Evolutionary conservation across 2,113 vertebrate genomes (phyloP), one percentile per base, ranked within the genome.

Genomic region (Eidolon helvum): DNA sequence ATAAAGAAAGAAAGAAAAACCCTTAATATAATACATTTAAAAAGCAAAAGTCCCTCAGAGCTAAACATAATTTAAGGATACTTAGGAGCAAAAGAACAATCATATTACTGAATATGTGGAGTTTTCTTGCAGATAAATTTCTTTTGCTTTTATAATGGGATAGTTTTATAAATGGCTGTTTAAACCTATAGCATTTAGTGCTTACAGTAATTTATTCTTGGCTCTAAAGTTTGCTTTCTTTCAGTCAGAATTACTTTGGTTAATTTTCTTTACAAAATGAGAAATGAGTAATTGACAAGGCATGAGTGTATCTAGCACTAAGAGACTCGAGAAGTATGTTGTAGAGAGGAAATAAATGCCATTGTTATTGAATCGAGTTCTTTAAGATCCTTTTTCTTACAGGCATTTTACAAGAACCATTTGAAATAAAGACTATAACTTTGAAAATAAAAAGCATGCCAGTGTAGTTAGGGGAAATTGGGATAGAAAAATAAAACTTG

Each of bases 231-330:
- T 90, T 92, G 65, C 66, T 90, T 88, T 91, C 50, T 87, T 45
- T 43, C 43, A 55, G 15, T 96, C 57, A 84, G 63, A 80, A 75
- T 92, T 65, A 79, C 77, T 90, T 92, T 94, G 53, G 79, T 96
- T 97, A 92, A 75, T 95, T 97, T 97, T 92, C 74, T 96, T 94
- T 95, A 65, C 59, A 63, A 50, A 95, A 80, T 61, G 80, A 80
- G 69, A 69, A 96, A 71, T 85, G 79, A 96, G 77, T 97, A 95
- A 92, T 80, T 75, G 80, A 66, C 57, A 79, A 80, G 22, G 35
- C 83, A 19, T 30, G 48, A 66, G n/a, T 79, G 16, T 91, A 40
- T 77, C 74, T 79, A 87, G 30, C 78, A 45, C 50, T 59, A 24
- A 87, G 50, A 95, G 61, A 90, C 79, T 74, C 21, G 43, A 89